These are phyloP conservation scores for Mesochorus sp. DNA, from an alignment of 2,888 invertebrate genomes.

Conservation along the genomic window DNA sequence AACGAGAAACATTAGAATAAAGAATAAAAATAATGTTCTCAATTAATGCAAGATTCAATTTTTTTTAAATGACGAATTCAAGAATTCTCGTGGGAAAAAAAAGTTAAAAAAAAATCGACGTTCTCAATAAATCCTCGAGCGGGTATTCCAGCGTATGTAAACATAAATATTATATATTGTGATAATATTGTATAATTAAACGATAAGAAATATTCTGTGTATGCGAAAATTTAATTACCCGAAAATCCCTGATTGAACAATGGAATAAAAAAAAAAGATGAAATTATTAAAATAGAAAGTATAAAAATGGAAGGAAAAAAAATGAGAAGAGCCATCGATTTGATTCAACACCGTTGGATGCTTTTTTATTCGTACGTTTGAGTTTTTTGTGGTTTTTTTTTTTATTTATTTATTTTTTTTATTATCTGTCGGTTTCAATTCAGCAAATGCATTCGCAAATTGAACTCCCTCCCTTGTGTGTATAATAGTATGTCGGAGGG, in stretches of 20 bases:
- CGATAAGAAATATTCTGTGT: conserved; percentile 53
- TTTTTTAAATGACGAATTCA: too few relatives aligned
- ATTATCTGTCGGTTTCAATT: conserved; percentile 53
- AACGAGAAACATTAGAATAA: too few relatives aligned
- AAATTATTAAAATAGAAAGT: conserved; percentile 49
- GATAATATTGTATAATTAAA: conserved; percentile 75
- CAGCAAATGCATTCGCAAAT: conserved; percentile 70
- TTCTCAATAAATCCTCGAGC: neutral
- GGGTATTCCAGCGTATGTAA: conserved; percentile 18
- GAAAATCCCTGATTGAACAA: too few relatives aligned
- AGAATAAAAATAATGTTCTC: too few relatives aligned
- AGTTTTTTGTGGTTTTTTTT: conserved; percentile 14
- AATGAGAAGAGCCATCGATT: conserved; percentile 29
- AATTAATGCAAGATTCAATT: too few relatives aligned
- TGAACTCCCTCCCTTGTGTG: conserved; percentile 51
- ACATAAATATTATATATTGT: conserved; percentile 77
- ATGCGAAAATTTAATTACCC: too few relatives aligned
- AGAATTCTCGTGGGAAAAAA: too few relatives aligned
- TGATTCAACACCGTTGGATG: conserved; percentile 46
- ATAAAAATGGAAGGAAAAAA: conserved; percentile 25
- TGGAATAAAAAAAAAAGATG: too few relatives aligned
- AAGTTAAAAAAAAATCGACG: neutral
- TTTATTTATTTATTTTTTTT: conserved; percentile 56
- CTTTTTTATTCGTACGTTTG: conserved; percentile 55
- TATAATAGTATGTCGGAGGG: too few relatives aligned